These are phyloP conservation scores for Leptodactylus fallax DNA, from an alignment of 2,797 vertebrate species.

Conservation along the genomic window DNA sequence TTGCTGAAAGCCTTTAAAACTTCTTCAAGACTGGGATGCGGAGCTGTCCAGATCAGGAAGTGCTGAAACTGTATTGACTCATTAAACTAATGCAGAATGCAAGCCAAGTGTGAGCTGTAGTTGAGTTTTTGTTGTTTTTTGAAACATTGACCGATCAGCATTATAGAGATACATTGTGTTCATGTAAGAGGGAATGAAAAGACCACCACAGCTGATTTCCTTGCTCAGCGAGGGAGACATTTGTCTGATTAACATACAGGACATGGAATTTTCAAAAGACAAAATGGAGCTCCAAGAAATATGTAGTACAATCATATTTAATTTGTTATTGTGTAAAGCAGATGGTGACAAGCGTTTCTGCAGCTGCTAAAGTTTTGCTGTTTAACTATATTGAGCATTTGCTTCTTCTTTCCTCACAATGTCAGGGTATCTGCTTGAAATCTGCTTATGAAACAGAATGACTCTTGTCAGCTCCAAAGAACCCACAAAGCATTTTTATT, in stretches of 20 bases:
- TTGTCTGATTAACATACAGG: conserved; percentile 13
- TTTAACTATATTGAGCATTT: neutral
- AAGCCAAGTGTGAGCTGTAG: neutral
- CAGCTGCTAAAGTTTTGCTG: neutral
- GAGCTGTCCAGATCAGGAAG: conserved; percentile 42
- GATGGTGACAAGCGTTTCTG: neutral
- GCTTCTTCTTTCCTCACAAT: neutral
- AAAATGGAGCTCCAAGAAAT: neutral
- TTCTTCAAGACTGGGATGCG: neutral
- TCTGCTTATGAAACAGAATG: conserved; percentile 14
- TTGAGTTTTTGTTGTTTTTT: neutral
- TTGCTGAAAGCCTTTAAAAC: neutral
- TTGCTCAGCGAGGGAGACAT: neutral
- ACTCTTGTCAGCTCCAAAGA: neutral
- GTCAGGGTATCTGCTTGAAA: neutral
- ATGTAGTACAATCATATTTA: conserved; percentile 24
- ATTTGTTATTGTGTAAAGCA: conserved; percentile 31
- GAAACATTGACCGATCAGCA: neutral
- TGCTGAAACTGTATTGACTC: conserved; percentile 58
- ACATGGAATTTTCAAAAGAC: conserved; percentile 25
- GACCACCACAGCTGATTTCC: conserved; percentile 7
- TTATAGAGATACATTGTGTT: neutral
- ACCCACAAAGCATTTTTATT: neutral
- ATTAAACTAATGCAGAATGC: neutral
- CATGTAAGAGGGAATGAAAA: conserved; percentile 20